Conservation (phyloP, 2,113 vertebrate genomes). For the Epinephelus moara region DNA sequence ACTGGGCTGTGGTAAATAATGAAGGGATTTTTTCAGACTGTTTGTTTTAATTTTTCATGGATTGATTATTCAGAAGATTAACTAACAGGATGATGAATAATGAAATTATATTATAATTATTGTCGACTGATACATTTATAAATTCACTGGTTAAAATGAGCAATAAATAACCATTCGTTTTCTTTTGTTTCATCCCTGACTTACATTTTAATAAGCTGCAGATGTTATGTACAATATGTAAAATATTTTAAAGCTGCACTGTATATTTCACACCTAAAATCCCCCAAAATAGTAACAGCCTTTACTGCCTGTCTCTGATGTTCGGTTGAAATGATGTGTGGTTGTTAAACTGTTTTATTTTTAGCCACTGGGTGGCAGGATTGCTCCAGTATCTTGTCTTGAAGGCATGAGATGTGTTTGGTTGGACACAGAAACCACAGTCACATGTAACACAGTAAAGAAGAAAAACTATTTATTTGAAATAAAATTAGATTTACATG, state of each 20-base stretch:
- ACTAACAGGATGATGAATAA: not conserved
- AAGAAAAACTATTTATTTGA: conserved; percentile 54
- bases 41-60: not conserved
- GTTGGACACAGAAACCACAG: not conserved
- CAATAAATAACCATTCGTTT: not conserved
- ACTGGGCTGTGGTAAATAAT: not conserved
- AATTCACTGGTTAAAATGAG: not conserved
- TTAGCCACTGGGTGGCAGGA: conserved; percentile 70
- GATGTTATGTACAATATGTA: not conserved
- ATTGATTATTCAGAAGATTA: not conserved
- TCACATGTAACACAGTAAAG: not conserved
- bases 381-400: not conserved
- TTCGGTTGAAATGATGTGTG: not conserved
- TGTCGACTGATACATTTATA: not conserved
- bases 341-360: not conserved
- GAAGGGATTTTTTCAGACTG: no score
- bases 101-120: not conserved
- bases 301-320: not conserved
- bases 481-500: conserved; percentile 35
- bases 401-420: not conserved
- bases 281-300: not conserved
- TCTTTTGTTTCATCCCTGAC: not conserved
- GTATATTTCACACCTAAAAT: not conserved
- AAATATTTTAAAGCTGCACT: conserved; percentile 6
- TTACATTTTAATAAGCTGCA: not conserved